These are phyloP conservation scores for Anthoscopus minutus DNA, from an alignment of 2,113 vertebrate genomes.

Conservation along the genomic window DNA sequence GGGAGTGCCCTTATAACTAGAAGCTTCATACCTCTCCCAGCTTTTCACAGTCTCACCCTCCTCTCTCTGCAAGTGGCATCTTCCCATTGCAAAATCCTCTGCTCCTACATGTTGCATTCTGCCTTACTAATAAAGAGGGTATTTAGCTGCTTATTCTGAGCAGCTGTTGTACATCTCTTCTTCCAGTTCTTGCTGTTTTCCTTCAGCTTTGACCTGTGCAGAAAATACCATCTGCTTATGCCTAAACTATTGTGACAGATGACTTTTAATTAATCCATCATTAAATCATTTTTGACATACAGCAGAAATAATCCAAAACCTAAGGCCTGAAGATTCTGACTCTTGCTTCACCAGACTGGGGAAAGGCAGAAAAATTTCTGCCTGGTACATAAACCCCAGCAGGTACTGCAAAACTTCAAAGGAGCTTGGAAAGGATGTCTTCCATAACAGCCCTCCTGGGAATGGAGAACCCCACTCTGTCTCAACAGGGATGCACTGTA, in stretches of 20 bases:
- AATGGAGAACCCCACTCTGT: not conserved
- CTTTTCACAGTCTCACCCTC: not conserved
- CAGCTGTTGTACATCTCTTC: not conserved
- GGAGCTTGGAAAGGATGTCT: not conserved
- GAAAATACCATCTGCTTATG: not conserved
- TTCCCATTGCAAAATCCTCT: not conserved
- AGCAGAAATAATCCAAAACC: not conserved
- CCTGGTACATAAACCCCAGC: not conserved
- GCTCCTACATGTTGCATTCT: not conserved
- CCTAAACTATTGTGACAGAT: not conserved
- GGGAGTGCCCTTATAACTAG: not conserved
- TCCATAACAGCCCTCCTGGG: not conserved
- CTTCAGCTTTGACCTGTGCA: not conserved
- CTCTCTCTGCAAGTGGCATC: not conserved
- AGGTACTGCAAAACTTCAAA: not conserved
- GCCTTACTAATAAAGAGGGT: not conserved
- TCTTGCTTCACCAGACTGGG: not conserved
- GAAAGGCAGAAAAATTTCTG: not conserved
- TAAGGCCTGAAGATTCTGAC: not conserved
- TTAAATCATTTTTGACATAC: not conserved
- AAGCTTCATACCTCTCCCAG: not conserved
- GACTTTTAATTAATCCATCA: not conserved
- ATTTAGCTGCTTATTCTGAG: not conserved
- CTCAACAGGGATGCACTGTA: fast-evolving
- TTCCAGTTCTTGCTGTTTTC: not conserved